Percentiles rank a stretch among this genome's conserved stretches.
phyloP scores from a whole-genome alignment of 1,140 invertebrate genomes.

The Dreissena polymorpha region DNA sequence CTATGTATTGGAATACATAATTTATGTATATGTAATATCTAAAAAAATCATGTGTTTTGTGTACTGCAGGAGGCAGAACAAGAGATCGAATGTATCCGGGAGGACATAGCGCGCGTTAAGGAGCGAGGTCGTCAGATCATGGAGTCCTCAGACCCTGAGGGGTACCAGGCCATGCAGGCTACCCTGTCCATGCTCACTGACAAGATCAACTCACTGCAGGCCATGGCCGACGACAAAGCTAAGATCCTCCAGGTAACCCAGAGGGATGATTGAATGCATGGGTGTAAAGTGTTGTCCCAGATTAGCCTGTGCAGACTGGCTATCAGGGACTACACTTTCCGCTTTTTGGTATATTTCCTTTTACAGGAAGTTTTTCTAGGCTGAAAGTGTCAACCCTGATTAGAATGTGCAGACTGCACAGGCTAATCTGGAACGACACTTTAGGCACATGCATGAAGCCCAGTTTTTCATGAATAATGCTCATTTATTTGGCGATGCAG shows the following conservation, averaged over 20 bases:
- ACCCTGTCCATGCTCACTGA: slow-evolving; percentile 72
- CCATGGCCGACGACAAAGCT: slow-evolving; percentile 67
- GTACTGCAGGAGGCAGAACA: slow-evolving; percentile 60
- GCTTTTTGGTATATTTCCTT: background rate
- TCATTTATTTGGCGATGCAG: slow-evolving; percentile 62
- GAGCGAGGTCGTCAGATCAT: slow-evolving; percentile 68
- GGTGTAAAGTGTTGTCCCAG: too few relatives aligned
- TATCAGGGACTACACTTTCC: too few relatives aligned
- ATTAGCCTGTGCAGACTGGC: too few relatives aligned
- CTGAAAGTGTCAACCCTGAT: too few relatives aligned
- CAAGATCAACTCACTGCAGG: slow-evolving; percentile 66
- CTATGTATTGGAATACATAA: too few relatives aligned
- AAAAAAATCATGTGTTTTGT: too few relatives aligned
- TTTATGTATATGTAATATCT: too few relatives aligned
- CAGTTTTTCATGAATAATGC: too few relatives aligned
- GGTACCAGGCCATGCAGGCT: slow-evolving; percentile 70
- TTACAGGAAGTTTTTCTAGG: too few relatives aligned
- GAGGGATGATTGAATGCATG: background rate
- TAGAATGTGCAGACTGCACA: too few relatives aligned
- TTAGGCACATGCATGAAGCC: too few relatives aligned
- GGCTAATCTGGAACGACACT: too few relatives aligned
- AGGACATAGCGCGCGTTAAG: slow-evolving; percentile 66
- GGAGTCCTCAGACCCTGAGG: slow-evolving; percentile 68
- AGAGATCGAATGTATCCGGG: slow-evolving; percentile 67
- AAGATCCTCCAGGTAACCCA: slow-evolving; percentile 68